phyloP scores from a whole-genome alignment of 2,888 invertebrate species.

The Dolichopus griseipennis region DNA sequence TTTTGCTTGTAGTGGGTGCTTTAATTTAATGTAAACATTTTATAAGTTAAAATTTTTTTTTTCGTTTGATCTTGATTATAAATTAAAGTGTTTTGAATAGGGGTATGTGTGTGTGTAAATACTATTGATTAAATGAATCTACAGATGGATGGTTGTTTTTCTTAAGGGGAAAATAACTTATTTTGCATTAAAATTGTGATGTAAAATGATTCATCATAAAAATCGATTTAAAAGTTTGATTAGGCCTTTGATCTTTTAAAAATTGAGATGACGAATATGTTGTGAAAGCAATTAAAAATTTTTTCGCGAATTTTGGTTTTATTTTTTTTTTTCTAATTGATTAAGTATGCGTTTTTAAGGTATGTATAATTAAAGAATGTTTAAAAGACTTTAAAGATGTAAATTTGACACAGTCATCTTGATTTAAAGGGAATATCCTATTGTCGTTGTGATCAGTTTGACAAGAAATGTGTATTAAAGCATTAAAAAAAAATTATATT shows the following conservation, averaged over 20 bases:
- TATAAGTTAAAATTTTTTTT: no score
- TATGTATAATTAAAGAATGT: no score
- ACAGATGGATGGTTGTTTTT: no score
- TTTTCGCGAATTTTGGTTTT: background rate
- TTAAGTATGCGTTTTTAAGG: no score
- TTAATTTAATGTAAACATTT: conserved; percentile 3
- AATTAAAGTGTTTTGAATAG: background rate
- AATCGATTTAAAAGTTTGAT: background rate
- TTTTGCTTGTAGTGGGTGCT: conserved; percentile 2
- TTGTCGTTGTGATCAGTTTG: no score
- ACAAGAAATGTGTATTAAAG: no score
- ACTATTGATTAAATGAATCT: no score
- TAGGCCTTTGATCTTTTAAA: background rate
- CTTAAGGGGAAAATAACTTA: no score
- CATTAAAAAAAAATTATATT: no score
- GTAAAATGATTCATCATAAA: background rate
- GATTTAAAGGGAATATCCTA: no score
- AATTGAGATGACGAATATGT: background rate
- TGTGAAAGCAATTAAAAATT: background rate
- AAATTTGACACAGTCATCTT: no score
- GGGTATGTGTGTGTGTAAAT: background rate
- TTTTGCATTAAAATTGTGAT: background rate
- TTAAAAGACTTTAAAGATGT: no score
- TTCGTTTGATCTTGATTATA: background rate
- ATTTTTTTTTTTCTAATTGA: background rate